These are phyloP conservation scores for Eilema caniola DNA, from an alignment of 2,888 invertebrate genomes.

Conservation along the genomic window DNA sequence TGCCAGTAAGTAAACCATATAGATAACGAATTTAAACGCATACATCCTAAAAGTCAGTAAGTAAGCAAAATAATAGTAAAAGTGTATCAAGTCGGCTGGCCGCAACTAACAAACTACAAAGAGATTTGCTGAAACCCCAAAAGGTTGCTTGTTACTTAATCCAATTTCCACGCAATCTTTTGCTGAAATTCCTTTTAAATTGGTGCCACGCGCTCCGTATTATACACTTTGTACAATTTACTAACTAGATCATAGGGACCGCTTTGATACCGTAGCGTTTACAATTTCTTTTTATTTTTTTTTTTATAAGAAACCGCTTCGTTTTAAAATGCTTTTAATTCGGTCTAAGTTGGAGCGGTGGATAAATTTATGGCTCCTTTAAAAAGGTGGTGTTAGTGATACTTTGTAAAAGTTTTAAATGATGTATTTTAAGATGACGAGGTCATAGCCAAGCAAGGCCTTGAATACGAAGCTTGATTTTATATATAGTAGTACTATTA, in stretches of 20 bases:
- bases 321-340: constrained; percentile 14
- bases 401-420: constrained; percentile 21
- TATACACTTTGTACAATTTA: constrained; percentile 49
- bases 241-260: constrained; percentile 29
- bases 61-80: constrained; percentile 34
- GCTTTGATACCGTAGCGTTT: constrained; percentile 27
- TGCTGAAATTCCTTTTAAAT: constrained; percentile 56
- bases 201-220: constrained; percentile 45
- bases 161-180: constrained; percentile 62
- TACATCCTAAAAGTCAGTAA: constrained; percentile 25
- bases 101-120: constrained; percentile 54
- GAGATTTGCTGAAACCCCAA: constrained; percentile 70
- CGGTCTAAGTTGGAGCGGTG: constrained; percentile 10
- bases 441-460: neutral
- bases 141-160: constrained; percentile 70
- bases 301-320: constrained; percentile 7
- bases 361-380: constrained; percentile 19
- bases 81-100: constrained; percentile 26
- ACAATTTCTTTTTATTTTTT: constrained; percentile 13
- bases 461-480: neutral
- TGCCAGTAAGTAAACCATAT: neutral
- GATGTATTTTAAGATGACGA: constrained; percentile 7
- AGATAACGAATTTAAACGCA: constrained; percentile 14
- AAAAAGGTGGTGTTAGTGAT: constrained; percentile 11
- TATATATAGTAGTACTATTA: neutral